Evolutionary conservation across 2,113 vertebrate genomes (phyloP).

Genomic region (Actinemys pallida): DNA sequence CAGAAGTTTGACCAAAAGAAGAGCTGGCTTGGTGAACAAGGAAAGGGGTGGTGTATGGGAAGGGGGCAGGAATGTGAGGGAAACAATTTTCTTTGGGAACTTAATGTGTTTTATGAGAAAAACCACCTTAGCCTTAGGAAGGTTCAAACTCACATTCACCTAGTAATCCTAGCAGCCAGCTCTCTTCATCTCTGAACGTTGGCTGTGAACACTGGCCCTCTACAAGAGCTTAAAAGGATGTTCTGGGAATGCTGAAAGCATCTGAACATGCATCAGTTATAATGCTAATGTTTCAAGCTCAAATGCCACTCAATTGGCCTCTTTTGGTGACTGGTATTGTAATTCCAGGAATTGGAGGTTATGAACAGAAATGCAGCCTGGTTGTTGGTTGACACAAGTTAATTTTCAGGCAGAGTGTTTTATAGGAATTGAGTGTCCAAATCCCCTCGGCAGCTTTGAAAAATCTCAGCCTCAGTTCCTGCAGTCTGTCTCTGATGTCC

Average conservation of each 20-base stretch:
- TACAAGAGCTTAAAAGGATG: background rate
- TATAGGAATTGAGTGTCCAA: background rate
- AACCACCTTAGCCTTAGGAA: background rate
- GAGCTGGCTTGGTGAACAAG: background rate
- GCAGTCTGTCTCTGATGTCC: too few species aligned
- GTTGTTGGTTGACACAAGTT: fast-evolving
- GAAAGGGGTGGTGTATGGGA: background rate
- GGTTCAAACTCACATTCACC: background rate
- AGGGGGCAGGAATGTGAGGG: background rate
- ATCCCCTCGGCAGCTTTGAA: background rate
- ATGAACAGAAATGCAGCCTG: background rate
- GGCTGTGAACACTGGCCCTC: background rate
- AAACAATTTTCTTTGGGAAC: background rate
- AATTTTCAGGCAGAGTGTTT: background rate
- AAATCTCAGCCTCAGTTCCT: background rate
- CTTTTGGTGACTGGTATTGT: background rate
- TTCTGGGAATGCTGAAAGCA: background rate
- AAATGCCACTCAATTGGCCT: background rate
- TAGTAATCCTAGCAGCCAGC: background rate
- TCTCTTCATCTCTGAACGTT: background rate
- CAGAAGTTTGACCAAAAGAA: background rate
- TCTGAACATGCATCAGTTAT: background rate
- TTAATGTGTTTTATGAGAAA: background rate
- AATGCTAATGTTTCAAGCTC: background rate
- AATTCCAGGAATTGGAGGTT: fast-evolving